Conservation (phyloP, 2,797 vertebrate species). For the Luscinia megarhynchos region DNA sequence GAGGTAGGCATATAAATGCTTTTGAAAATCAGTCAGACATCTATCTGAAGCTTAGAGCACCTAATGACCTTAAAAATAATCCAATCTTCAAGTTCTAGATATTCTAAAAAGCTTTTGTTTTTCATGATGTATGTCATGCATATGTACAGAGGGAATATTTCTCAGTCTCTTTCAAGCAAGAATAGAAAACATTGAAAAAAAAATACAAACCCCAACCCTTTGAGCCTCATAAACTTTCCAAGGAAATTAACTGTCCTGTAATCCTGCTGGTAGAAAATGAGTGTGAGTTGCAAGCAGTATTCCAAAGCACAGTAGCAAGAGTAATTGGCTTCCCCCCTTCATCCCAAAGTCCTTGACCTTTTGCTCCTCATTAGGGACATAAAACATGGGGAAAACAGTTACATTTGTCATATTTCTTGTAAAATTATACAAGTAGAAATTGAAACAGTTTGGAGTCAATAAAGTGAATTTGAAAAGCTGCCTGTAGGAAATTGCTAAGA, state of each 20-base stretch:
- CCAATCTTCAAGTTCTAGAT: neutral
- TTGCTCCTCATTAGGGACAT: constrained; percentile 64
- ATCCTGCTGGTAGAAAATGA: constrained; percentile 59
- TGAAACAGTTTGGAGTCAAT: constrained; percentile 54
- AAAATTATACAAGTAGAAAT: constrained; percentile 66
- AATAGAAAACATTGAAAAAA: neutral
- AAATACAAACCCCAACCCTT: neutral
- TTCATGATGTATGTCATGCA: neutral
- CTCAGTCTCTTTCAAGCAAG: neutral
- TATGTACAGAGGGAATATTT: neutral
- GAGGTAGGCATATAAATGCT: neutral
- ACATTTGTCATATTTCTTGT: constrained; percentile 64
- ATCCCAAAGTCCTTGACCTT: constrained; percentile 51
- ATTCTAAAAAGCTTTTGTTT: neutral
- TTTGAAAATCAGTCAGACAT: neutral
- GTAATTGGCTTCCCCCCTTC: constrained; percentile 32
- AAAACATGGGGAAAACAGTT: constrained; percentile 49
- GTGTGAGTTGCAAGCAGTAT: constrained; percentile 20
- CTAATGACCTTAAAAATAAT: neutral
- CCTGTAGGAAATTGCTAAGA: constrained; percentile 36
- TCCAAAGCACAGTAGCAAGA: constrained; percentile 40
- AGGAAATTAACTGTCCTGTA: constrained; percentile 66
- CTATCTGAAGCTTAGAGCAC: neutral
- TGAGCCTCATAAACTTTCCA: constrained; percentile 54
- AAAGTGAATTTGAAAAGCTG: constrained; percentile 52